Percentiles rank a stretch among this genome's conserved stretches.
phyloP scores from a whole-genome alignment of 2,113 vertebrate species.

The Mystacornis crossleyi region DNA sequence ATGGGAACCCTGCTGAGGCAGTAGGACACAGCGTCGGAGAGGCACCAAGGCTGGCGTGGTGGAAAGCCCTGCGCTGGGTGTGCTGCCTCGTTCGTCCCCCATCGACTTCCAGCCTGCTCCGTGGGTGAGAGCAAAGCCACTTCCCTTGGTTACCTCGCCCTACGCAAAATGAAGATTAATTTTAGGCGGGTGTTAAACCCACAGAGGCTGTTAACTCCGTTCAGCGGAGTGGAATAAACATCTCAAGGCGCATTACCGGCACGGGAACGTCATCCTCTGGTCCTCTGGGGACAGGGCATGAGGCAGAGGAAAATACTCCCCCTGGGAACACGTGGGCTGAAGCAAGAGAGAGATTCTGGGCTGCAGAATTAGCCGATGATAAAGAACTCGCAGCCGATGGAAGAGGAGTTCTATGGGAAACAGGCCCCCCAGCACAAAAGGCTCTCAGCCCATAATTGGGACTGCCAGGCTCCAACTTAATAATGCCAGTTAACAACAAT shows the following conservation, averaged over 20 bases:
- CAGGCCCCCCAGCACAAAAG: neutral
- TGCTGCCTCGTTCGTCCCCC: neutral
- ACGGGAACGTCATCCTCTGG: neutral
- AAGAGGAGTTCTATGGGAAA: neutral
- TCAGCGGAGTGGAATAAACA: neutral
- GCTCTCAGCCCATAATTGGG: neutral
- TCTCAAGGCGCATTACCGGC: neutral
- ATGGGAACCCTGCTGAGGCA: accelerated
- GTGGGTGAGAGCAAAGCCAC: neutral
- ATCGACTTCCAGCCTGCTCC: neutral
- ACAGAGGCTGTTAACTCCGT: neutral
- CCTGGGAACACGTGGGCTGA: neutral
- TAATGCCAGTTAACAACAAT: neutral
- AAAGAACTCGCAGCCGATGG: neutral
- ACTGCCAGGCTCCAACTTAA: neutral
- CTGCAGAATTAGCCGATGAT: neutral
- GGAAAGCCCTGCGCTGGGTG: neutral
- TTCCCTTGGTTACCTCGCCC: neutral
- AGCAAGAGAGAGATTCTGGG: neutral
- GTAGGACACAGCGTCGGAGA: accelerated
- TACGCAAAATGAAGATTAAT: neutral
- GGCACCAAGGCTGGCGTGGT: neutral
- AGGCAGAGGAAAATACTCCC: neutral
- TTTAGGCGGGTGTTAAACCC: neutral
- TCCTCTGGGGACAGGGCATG: neutral